phyloP scores from a whole-genome alignment of 2,113 vertebrate species.

The Petaurus breviceps region DNA sequence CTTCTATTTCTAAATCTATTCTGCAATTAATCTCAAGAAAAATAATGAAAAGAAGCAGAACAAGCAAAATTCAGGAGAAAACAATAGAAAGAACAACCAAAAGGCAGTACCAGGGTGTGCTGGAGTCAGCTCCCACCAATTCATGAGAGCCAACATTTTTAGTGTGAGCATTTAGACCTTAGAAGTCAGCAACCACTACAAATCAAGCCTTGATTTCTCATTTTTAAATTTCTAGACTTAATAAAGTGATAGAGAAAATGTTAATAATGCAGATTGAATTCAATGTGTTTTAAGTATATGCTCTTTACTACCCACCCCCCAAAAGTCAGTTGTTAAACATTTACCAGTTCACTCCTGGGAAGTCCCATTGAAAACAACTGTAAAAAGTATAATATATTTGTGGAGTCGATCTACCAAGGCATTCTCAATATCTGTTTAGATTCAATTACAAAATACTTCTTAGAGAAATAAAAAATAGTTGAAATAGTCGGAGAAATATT shows the following conservation, averaged over 20 bases:
- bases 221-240: no score
- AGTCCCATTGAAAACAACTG: no score
- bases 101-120: no score
- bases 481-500: not conserved
- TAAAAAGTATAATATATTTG: not conserved
- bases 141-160: no score
- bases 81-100: no score
- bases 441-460: not conserved
- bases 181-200: no score
- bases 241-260: no score
- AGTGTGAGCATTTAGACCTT: no score
- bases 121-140: no score
- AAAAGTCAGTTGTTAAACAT: not conserved
- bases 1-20: not conserved
- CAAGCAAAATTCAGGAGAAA: not conserved
- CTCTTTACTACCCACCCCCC: no score
- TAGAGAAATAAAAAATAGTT: not conserved
- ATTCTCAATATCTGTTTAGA: not conserved
- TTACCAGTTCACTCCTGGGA: not conserved
- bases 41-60: not conserved
- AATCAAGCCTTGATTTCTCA: no score
- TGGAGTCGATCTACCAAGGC: not conserved
- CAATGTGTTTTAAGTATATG: not conserved
- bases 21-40: not conserved
- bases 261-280: not conserved